phyloP scores from a whole-genome alignment of 37 sponge, comb jelly and placozoan species.

The Eunapius fragilis region DNA sequence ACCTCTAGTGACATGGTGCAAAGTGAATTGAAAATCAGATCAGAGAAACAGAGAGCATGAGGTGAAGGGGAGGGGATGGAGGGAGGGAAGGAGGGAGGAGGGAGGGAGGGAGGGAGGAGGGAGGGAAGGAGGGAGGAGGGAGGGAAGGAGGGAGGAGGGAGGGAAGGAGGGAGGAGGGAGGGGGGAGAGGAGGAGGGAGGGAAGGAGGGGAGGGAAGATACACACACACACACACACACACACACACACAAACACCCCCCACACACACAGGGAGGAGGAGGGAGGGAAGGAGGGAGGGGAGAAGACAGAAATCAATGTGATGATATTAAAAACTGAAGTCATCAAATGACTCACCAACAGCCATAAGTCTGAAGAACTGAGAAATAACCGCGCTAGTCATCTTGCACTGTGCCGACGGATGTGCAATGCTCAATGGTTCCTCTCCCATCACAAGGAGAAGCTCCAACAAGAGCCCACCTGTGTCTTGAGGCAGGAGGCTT shows the following conservation, averaged over 20 bases:
- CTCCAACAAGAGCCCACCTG: neutral
- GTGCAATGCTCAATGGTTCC: neutral
- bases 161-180: no score
- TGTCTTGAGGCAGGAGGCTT: neutral
- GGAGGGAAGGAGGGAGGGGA: neutral
- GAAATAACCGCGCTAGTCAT: neutral
- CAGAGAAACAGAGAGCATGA: no score
- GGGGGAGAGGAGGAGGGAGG: no score
- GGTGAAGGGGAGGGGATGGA: neutral
- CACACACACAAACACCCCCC: neutral
- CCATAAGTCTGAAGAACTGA: neutral
- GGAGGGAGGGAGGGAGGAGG: neutral
- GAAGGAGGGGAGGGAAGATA: neutral
- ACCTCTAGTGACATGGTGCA: neutral
- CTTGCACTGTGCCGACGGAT: neutral
- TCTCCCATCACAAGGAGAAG: neutral
- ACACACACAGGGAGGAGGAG: neutral
- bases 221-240: neutral
- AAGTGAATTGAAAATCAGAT: no score
- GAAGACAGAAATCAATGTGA: no score
- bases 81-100: neutral
- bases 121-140: no score
- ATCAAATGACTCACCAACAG: neutral
- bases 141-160: no score
- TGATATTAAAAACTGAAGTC: no score